Evolutionary conservation across 1,140 invertebrate genomes (phyloP).

Genomic region (Ditylenchus dipsaci): DNA sequence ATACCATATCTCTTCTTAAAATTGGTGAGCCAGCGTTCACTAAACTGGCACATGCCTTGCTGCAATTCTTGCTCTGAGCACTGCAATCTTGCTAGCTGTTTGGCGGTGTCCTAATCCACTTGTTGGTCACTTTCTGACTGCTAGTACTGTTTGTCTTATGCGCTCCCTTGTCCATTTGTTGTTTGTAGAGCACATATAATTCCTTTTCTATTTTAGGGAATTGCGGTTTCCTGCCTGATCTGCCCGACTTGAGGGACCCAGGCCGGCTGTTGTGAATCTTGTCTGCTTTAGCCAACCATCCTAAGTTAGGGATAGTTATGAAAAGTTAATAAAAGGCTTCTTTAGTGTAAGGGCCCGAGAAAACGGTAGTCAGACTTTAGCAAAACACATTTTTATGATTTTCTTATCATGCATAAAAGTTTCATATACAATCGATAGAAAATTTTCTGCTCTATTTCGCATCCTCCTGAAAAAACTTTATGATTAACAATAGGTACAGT

Average conservation of each 20-base stretch:
- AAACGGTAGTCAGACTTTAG: too few species aligned
- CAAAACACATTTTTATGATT: too few species aligned
- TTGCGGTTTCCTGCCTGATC: conserved; percentile 41
- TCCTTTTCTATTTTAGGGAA: conserved; percentile 48
- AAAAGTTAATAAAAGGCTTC: too few species aligned
- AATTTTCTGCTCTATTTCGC: too few species aligned
- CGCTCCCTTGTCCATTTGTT: conserved; percentile 25
- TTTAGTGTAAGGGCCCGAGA: too few species aligned
- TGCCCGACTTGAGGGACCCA: conserved; percentile 42
- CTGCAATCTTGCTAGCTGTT: conserved; percentile 30
- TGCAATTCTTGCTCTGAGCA: conserved; percentile 16
- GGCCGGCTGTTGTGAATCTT: conserved; percentile 40
- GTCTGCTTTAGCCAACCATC: conserved; percentile 45
- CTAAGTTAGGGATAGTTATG: conserved; percentile 35
- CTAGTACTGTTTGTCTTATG: not conserved
- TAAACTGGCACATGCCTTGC: conserved; percentile 41
- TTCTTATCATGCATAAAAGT: too few species aligned
- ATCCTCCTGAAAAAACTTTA: too few species aligned
- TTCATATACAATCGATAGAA: too few species aligned
- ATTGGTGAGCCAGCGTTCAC: conserved; percentile 45
- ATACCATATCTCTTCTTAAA: conserved; percentile 46
- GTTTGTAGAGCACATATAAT: conserved; percentile 33
- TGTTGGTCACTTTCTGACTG: conserved; percentile 21
- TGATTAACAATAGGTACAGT: too few species aligned
- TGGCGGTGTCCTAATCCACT: conserved; percentile 46